Evolutionary conservation across 1,140 invertebrate genomes (phyloP), one percentile per base, ranked within the genome.

Genomic region (Halictus rubicundus): DNA sequence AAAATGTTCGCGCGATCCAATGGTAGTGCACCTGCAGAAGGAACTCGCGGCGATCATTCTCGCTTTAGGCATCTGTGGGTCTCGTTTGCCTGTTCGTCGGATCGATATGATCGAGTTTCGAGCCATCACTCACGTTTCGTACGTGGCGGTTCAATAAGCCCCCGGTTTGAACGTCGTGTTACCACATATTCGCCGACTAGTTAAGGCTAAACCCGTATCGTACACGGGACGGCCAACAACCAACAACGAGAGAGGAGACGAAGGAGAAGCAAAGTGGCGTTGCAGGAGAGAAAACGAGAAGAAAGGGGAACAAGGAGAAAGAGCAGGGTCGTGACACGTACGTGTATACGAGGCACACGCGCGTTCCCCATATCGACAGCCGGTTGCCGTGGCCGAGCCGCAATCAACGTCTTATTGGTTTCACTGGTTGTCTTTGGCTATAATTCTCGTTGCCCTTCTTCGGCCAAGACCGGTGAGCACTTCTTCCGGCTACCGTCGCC

Each of bases 121-220:
- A 84, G 85, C 86, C 87, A 88, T 87, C 84, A 84, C 84, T 88
- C 86, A 87, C 86, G 76, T 88, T 89, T 84, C 77, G 54, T 64
- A 87, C 72, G 78, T 69, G 46, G 65, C 68, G 81, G 81, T 74
- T 78, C 59, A 81, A 86, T 64, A 83, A 80, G 76, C 74, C 77
- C 52, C 69, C 21, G 57, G 64, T 54, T 69, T 82, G 66, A 75
- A 86, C 71, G 68, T 71, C 70, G 69, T 61, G 66, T 80, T 87
- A 77, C 82, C 69, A 82, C 85, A 87, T 78, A 87, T 87, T 81
- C 71, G 8, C 46, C 85, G 75, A 72, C 79, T 80, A 78, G 86
- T 87, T 84, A 84, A 87, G 84, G 76, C 78, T 79, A 71, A 57
- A 71, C 78, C 83, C 83, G 71, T 63, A 76, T 82, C 63, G 60